Evolutionary conservation across 2,888 invertebrate species (phyloP), one percentile per base, ranked within the genome.

Genomic region (Netelia inedita): DNA sequence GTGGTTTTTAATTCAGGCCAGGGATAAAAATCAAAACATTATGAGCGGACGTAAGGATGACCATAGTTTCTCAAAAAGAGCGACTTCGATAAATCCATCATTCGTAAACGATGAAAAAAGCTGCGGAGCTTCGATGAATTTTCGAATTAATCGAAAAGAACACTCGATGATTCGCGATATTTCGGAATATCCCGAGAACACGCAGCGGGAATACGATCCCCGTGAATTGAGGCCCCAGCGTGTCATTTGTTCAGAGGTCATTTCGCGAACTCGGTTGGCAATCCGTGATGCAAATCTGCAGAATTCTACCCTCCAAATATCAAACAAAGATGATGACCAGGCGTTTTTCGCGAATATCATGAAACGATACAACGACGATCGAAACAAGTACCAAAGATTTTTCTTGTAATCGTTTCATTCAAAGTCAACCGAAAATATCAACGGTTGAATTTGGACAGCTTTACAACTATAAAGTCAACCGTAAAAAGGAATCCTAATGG

Each of bases 271-370:
- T 66, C 65, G 78, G 23, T 41, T 82, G 41, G 65, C 59, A 10
- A 50, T 9, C 50, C 72, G 82, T 1, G 72, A 78, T 14, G 53
- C 1, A 43, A 66, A 78, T 46, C 14, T 53, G 0, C 21, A 72
- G 43, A 68, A 66, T 61, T 55, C 19, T 14, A 2, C 16, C 1
- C 35, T 2, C 0, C 14, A 46, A 61, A 28, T 75, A 5, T 14
- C 66, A 5, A 46, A 5, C 1, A 43, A 72, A 2, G 68, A 68
- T 14, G 66, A 21, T 9, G 82, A 78, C 46, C 73, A 78, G 19
- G 41, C 35, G 35, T 82, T 82, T 35, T 68, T 73, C 23, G 82
- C 73, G 43, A 82, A 73, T 23, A 66, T 78, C 72, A 82, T 41
- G 1, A 68, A 73, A 50, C 72, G 82, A 50, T 66, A 72, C 16